Base-by-base conservation (phyloP, 2,113 vertebrate genomes). In the Prinia subflava region DNA sequence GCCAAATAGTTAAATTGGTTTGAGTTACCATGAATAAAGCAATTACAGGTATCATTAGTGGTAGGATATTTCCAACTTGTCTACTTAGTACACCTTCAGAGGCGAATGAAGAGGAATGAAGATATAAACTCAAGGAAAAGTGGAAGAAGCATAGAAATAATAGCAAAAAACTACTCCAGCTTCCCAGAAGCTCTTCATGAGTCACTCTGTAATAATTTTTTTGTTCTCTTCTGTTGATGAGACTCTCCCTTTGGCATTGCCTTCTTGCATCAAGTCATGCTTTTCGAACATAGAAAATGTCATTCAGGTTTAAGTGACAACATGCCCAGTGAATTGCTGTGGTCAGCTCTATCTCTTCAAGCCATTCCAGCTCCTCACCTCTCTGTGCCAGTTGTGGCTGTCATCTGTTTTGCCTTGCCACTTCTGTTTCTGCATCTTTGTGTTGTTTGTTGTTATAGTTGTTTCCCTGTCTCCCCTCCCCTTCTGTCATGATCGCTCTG, bases 261-360 rank as follows among this genome's bases (percentile, higher is more conserved):
- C 52, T 59, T 41, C 19, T 49, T 71, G n/a, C 39, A 59, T 35
- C 15, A 39, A 69, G 53, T 73, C 49, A 13, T 2, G 1, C 33
- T 68, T 68, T 56, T 53, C 23, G 60, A 11, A n/a, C n/a, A n/a
- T n/a, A 11, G 9, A 39, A 57, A 25, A 33, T 31, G 56, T 31
- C 31, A 10, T 76, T 83, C 24, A 41, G 27, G 53, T 69, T 75
- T 85, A 76, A 60, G 18, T 52, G 52, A 22, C 75, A 74, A 50
- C 0, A 0, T 64, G 52, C 11, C 46, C 19, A 6, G 6, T 53
- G 23, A 52, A 33, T 75, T 60, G 15, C 27, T 11, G 24, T 68
- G 19, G 44, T 88, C 55, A 57, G 17, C 12, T 64, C 56, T 50
- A 9, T 57, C 15, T 24, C 24, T 89, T 46, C 47, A 71, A 44